Conservation (phyloP, 2,113 vertebrate genomes). For the Oncorhynchus clarkii region DNA sequence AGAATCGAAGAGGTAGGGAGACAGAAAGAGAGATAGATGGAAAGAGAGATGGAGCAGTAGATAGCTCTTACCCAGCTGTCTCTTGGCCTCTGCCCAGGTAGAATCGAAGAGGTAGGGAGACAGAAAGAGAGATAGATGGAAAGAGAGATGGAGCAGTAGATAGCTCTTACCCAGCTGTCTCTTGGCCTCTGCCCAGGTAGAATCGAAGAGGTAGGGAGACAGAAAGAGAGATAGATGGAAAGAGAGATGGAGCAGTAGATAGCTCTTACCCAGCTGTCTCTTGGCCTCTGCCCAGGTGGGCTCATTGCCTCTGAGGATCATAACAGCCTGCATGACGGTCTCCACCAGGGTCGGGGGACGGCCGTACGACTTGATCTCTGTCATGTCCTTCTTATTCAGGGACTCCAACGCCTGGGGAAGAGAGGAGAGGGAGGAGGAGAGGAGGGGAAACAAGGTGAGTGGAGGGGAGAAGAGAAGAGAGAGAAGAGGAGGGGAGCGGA, state of each 20-base stretch:
- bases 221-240: no score
- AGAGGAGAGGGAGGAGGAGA: background rate
- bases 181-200: conserved; percentile 86
- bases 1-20: background rate
- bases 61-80: conserved; percentile 38
- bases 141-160: no score
- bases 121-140: no score
- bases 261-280: conserved; percentile 82
- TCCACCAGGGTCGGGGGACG: conserved; percentile 84
- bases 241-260: no score
- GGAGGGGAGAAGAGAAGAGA: no score
- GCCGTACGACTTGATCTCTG: conserved; percentile 88
- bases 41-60: no score
- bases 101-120: background rate
- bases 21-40: no score
- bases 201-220: no score
- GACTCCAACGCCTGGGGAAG: conserved; percentile 81
- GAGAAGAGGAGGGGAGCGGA: no score
- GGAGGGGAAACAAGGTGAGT: no score
- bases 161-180: conserved; percentile 75
- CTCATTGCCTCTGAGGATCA: conserved; percentile 84
- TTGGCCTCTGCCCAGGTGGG: conserved; percentile 89
- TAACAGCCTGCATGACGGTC: conserved; percentile 89
- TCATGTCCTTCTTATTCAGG: conserved; percentile 90
- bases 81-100: background rate